Percentiles rank a stretch among this genome's conserved stretches.
Conservation (phyloP, 2,797 vertebrate species). For the Chanos chanos region DNA sequence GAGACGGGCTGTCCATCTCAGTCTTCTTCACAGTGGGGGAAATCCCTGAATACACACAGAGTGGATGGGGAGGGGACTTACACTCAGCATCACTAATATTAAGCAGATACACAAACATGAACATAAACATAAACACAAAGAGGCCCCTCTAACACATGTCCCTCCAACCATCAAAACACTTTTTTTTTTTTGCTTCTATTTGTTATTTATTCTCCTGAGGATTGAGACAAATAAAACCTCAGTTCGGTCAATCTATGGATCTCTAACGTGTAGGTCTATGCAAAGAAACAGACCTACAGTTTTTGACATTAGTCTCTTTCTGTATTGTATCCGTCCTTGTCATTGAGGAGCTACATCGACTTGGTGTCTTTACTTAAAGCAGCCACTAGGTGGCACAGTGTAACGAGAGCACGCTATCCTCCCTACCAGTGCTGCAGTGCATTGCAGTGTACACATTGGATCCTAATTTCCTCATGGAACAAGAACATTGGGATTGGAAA, state of each 20-base stretch:
- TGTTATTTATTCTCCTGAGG: too few species aligned
- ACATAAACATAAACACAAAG: too few species aligned
- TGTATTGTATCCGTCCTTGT: conserved; percentile 6
- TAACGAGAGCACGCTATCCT: not conserved
- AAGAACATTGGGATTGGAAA: not conserved
- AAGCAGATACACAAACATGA: too few species aligned
- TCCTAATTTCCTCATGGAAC: conserved; percentile 3
- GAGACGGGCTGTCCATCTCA: conserved; percentile 93
- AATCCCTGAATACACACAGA: conserved; percentile 82
- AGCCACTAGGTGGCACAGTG: conserved; percentile 31
- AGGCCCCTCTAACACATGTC: too few species aligned
- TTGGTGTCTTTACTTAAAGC: not conserved
- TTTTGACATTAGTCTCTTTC: too few species aligned
- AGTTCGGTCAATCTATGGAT: too few species aligned
- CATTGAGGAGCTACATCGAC: conserved; percentile 1
- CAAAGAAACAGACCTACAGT: too few species aligned
- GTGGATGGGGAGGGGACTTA: not conserved
- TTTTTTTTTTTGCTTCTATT: too few species aligned
- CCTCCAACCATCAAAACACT: too few species aligned
- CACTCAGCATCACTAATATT: too few species aligned
- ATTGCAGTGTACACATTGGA: conserved; percentile 27
- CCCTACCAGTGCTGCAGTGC: conserved; percentile 31
- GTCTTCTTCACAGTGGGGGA: conserved; percentile 95
- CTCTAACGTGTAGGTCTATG: too few species aligned
- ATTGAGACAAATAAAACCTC: too few species aligned